phyloP scores from a whole-genome alignment of 1,140 invertebrate genomes.

The Solenopsis fugax region DNA sequence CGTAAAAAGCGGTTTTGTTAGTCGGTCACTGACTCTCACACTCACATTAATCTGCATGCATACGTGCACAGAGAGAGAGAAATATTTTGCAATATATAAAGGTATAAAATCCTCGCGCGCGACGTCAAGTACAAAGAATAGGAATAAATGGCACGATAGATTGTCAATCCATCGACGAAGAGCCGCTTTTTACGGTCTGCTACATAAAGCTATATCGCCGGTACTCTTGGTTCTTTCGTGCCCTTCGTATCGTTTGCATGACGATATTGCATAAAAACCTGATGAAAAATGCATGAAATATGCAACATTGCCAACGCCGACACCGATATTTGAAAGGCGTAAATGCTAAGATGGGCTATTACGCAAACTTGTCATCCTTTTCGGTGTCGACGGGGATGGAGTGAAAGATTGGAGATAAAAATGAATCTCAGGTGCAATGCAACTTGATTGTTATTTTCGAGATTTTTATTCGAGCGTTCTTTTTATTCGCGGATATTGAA shows the following conservation, averaged over 20 bases:
- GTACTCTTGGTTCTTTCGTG: conserved; percentile 50
- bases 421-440: neutral
- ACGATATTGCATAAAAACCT: conserved; percentile 60
- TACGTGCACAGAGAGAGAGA: neutral
- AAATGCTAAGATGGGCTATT: conserved; percentile 50
- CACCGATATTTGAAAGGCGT: conserved; percentile 32
- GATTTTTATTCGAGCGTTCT: neutral
- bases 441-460: neutral
- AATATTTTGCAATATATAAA: conserved; percentile 43
- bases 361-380: conserved; percentile 24
- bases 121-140: conserved; percentile 52
- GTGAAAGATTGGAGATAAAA: neutral
- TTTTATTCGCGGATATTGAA: neutral
- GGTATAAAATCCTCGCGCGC: conserved; percentile 16
- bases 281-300: conserved; percentile 71
- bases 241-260: conserved; percentile 46
- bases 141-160: conserved; percentile 59
- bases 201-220: conserved; percentile 56
- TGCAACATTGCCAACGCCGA: conserved; percentile 48
- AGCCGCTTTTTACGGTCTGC: conserved; percentile 50
- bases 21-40: conserved; percentile 25
- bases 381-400: neutral
- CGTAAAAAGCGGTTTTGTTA: conserved; percentile 1
- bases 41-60: neutral
- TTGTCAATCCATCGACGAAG: conserved; percentile 52